Conservation (phyloP, 1,140 invertebrate genomes). For the Bombus consobrinus region DNA sequence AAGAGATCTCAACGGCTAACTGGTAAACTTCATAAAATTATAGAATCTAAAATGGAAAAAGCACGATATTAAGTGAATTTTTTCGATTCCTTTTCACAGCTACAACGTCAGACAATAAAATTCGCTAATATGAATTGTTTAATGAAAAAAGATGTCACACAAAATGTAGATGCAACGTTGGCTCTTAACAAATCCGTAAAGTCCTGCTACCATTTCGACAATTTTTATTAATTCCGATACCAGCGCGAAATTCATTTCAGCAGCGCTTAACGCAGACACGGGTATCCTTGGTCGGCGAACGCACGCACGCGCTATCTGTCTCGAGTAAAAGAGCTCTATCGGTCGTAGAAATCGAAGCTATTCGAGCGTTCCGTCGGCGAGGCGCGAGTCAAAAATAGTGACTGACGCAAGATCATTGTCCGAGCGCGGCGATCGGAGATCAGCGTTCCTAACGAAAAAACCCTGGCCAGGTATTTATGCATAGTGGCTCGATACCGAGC, state of each 20-base stretch:
- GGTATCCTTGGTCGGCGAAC: conserved; percentile 39
- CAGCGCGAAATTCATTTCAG: background rate
- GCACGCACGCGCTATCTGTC: conserved; percentile 10
- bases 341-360: conserved; percentile 39
- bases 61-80: no score
- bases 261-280: background rate
- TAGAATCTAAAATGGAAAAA: no score
- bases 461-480: conserved; percentile 53
- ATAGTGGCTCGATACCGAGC: conserved; percentile 42
- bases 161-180: no score
- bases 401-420: conserved; percentile 58
- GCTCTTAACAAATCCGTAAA: no score
- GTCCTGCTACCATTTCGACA: background rate
- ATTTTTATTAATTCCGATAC: background rate
- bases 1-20: no score
- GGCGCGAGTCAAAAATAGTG: conserved; percentile 52
- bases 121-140: no score
- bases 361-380: conserved; percentile 38
- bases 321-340: conserved; percentile 25
- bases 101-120: no score
- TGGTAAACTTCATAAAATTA: no score
- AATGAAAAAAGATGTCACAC: no score
- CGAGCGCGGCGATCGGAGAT: conserved; percentile 39
- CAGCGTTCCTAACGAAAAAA: background rate
- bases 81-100: no score